Evolutionary conservation across 2,113 vertebrate genomes (phyloP).

Genomic region (Plecturocebus donacophilus): DNA sequence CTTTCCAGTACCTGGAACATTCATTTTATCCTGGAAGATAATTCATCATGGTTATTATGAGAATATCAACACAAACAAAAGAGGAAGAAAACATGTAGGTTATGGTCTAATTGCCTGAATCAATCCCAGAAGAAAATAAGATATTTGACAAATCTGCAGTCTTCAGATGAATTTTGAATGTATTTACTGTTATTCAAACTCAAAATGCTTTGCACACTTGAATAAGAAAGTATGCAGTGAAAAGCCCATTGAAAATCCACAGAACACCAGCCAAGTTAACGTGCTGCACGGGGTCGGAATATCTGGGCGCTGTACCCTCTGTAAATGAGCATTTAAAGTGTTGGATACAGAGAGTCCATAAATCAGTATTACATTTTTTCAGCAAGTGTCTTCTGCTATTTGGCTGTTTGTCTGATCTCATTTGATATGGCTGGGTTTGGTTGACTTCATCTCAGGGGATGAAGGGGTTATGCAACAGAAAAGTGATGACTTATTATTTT

Average conservation of each 20-base stretch:
- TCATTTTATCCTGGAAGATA: slow-evolving; percentile 5
- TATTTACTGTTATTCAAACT: not conserved
- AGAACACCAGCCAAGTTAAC: not conserved
- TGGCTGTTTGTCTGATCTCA: not conserved
- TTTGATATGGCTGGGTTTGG: not conserved
- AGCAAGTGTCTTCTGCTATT: not conserved
- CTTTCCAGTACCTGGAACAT: not conserved
- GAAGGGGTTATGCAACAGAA: fast-evolving
- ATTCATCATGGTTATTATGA: slow-evolving; percentile 53
- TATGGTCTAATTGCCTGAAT: not conserved
- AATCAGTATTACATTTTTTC: not conserved
- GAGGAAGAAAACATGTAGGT: not conserved
- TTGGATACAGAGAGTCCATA: not conserved
- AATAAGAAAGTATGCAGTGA: not conserved
- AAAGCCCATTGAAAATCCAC: not conserved
- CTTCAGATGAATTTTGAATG: not conserved
- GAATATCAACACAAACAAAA: not conserved
- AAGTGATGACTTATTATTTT: not conserved
- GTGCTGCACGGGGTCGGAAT: fast-evolving
- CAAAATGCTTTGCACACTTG: not conserved
- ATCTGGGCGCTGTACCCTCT: not conserved
- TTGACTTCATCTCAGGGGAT: not conserved
- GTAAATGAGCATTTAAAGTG: not conserved
- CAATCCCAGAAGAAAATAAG: not conserved
- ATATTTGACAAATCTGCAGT: not conserved